A percentile compares a stretch with the other conserved stretches of the same genome.
Conservation (phyloP, 2,797 vertebrate species). For the Lepus townsendii region DNA sequence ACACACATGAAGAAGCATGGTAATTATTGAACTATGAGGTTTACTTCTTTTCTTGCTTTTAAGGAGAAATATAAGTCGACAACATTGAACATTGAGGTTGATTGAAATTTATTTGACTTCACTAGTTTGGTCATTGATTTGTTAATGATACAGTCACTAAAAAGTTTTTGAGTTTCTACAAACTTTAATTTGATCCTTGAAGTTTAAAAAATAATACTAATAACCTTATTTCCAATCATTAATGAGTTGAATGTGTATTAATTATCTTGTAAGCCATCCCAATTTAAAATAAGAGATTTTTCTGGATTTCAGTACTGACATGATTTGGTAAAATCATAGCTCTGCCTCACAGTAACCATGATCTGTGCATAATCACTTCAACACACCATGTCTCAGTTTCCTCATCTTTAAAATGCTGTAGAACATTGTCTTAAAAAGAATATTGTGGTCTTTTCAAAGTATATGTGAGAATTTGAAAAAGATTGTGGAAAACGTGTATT, state of each 20-base stretch:
- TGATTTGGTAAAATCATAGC: too few relatives aligned
- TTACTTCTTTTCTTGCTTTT: slow-evolving; percentile 69
- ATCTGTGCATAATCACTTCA: too few relatives aligned
- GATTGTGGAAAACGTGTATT: too few relatives aligned
- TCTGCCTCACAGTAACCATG: too few relatives aligned
- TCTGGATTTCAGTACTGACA: too few relatives aligned
- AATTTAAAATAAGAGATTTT: slow-evolving; percentile 63
- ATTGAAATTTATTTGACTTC: slow-evolving; percentile 81
- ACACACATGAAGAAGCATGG: slow-evolving; percentile 72
- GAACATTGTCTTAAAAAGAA: too few relatives aligned
- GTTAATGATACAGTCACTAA: slow-evolving; percentile 81
- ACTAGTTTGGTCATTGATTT: slow-evolving; percentile 84
- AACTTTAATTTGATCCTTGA: slow-evolving; percentile 60
- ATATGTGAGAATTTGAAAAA: too few relatives aligned
- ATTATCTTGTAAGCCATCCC: slow-evolving; percentile 81
- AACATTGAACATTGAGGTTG: slow-evolving; percentile 82
- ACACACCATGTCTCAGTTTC: too few relatives aligned
- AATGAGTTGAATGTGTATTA: slow-evolving; percentile 74
- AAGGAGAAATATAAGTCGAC: slow-evolving; percentile 75
- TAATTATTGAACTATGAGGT: slow-evolving; percentile 71
- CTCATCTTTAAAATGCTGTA: too few relatives aligned
- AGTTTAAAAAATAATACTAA: not conserved
- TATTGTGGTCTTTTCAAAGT: too few relatives aligned
- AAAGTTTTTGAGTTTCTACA: slow-evolving; percentile 51
- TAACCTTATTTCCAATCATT: slow-evolving; percentile 76